Percentiles rank a stretch among this genome's conserved stretches.
Evolutionary conservation across 2,797 vertebrate species (phyloP).

Genomic region (Tolypeutes matacus): DNA sequence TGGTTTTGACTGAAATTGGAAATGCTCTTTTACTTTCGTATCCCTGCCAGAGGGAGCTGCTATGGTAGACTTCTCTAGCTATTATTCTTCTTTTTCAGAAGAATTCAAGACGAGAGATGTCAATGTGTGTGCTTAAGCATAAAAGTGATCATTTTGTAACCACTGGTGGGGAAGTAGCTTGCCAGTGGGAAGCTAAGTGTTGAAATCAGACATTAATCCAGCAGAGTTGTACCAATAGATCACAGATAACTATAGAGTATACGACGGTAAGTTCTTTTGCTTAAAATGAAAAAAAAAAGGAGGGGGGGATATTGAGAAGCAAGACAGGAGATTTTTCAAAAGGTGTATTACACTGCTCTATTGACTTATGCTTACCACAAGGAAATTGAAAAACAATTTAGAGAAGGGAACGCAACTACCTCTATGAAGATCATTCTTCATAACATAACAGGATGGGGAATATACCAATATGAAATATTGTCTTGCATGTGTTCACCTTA

Average conservation of each 20-base stretch:
- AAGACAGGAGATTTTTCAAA: constrained; percentile 85
- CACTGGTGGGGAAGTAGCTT: constrained; percentile 80
- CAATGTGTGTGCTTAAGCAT: constrained; percentile 83
- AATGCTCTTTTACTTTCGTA: constrained; percentile 80
- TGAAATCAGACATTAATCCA: constrained; percentile 84
- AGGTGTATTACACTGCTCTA: constrained; percentile 75
- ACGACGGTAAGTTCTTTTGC: constrained; percentile 70
- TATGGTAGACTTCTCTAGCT: constrained; percentile 71
- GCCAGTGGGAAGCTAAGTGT: constrained; percentile 76
- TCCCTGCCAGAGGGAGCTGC: constrained; percentile 75
- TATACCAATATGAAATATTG: constrained; percentile 80
- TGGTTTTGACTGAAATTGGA: constrained; percentile 63
- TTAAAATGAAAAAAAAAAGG: constrained; percentile 73
- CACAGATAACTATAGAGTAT: constrained; percentile 79
- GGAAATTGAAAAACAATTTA: constrained; percentile 85
- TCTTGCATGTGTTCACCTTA: constrained; percentile 76
- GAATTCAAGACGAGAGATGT: constrained; percentile 84
- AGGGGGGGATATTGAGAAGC: constrained; percentile 68
- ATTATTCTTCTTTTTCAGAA: constrained; percentile 84
- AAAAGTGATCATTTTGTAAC: constrained; percentile 86
- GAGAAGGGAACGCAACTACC: constrained; percentile 79
- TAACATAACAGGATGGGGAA: constrained; percentile 75
- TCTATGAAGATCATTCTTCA: constrained; percentile 79
- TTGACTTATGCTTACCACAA: constrained; percentile 81
- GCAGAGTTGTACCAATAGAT: constrained; percentile 80